Conservation (phyloP, 2,797 vertebrate genomes). For the Amniataba percoides region DNA sequence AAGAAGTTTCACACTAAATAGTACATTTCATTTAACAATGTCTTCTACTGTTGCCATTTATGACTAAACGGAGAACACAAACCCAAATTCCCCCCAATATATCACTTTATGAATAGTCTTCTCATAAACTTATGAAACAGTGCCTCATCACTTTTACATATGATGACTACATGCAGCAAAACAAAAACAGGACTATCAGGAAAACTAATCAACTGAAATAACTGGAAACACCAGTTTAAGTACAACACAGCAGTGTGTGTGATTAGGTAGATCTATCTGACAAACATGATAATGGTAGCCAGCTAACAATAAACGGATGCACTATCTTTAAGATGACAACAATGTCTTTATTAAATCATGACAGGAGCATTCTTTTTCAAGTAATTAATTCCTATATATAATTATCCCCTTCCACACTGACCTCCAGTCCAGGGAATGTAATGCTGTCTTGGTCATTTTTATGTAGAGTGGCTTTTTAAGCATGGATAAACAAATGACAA, state of each 20-base stretch:
- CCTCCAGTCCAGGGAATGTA: neutral
- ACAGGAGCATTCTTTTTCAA: neutral
- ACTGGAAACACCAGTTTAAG: neutral
- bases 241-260: neutral
- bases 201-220: neutral
- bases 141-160: neutral
- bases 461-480: neutral
- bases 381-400: neutral
- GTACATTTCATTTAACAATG: neutral
- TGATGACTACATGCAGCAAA: slow-evolving; percentile 2
- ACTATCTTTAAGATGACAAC: neutral
- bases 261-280: neutral
- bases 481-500: neutral
- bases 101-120: neutral
- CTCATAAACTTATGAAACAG: neutral
- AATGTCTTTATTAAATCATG: neutral
- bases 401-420: neutral
- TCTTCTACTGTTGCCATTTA: neutral
- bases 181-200: neutral
- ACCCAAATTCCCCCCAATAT: neutral
- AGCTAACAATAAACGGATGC: neutral
- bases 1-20: neutral
- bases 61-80: neutral
- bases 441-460: neutral
- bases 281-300: neutral